Base-by-base conservation (phyloP, 2,797 vertebrate species). In the Anguilla obscura region DNA sequence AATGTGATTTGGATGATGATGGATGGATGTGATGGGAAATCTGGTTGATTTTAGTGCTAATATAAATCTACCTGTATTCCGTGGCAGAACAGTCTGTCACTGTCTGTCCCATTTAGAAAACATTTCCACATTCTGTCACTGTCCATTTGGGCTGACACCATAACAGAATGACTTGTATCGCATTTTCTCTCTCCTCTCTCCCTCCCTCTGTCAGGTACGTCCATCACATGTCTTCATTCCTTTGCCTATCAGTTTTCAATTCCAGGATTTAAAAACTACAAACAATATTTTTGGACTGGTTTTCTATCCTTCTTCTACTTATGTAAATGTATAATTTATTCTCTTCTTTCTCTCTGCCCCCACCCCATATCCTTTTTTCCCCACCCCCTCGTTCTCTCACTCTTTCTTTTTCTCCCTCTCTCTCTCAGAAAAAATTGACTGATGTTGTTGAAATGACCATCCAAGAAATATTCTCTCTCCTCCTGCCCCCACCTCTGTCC, bases 131-230 rank as follows among this genome's bases (percentile, higher is more conserved):
- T 92, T 89, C 86, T 91, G 76, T 90, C 92, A 92, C 91, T 93
- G 92, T 95, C 93, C 95, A 91, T 94, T 91, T 93, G 94, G 93
- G 91, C 95, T 93, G 92, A 90, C 95, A 95, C 92, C 94, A 94
- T 96, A 93, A 94, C 94, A 80, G 84, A 85, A 86, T 85, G 50
- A 76, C 63, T 79, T 50, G 30, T 87, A 95, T 90, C 94, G 90
- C 88, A 89, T 91, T 92, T 89, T 92, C 92, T 84, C 40, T 3
- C 92, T 91, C 91, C 40, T 91, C 91, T 91, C 90, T 93, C 92
- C 93, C 90, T 91, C 91, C 88, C 71, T 66, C 83, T 89, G 92
- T 93, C 92, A 92, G 91, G 92, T 79, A 91, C 92, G 94, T 94
- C 91, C 93, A 93, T 92, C 90, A 93, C 86, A 91, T 91, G 89